These are phyloP conservation scores for Typhlomys cinereus DNA, from an alignment of 2,113 vertebrate genomes.

Conservation along the genomic window DNA sequence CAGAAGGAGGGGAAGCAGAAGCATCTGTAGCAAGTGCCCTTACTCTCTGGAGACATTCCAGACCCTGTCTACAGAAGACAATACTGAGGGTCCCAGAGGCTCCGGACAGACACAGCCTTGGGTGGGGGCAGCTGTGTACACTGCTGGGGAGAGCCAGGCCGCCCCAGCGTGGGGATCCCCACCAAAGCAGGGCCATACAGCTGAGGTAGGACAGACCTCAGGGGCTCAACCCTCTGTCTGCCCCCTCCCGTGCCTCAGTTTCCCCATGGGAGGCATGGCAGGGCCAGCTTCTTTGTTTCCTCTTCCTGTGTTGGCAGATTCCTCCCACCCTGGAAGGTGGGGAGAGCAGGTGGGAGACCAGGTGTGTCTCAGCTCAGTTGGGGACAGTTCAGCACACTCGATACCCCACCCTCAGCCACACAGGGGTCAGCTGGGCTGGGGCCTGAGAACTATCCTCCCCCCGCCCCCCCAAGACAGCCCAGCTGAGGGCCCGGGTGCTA, in stretches of 20 bases:
- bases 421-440: not conserved
- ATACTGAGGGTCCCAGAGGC: not conserved
- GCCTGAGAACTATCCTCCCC: not conserved
- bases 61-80: not conserved
- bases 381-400: too few relatives aligned
- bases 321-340: not conserved
- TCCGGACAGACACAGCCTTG: not conserved
- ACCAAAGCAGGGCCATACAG: not conserved
- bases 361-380: not conserved
- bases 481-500: not conserved
- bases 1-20: not conserved
- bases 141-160: accelerated
- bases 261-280: not conserved
- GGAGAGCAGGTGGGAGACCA: not conserved
- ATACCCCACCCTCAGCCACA: not conserved
- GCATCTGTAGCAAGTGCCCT: accelerated
- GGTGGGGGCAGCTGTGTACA: too few relatives aligned
- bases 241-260: conserved; percentile 13
- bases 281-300: not conserved
- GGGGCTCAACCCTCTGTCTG: not conserved
- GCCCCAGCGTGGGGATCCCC: not conserved
- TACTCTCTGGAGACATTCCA: not conserved
- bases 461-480: not conserved
- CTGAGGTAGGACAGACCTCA: too few relatives aligned
- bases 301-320: not conserved